Evolutionary conservation across 2,888 invertebrate genomes (phyloP).

Genomic region (Eledone cirrhosa): DNA sequence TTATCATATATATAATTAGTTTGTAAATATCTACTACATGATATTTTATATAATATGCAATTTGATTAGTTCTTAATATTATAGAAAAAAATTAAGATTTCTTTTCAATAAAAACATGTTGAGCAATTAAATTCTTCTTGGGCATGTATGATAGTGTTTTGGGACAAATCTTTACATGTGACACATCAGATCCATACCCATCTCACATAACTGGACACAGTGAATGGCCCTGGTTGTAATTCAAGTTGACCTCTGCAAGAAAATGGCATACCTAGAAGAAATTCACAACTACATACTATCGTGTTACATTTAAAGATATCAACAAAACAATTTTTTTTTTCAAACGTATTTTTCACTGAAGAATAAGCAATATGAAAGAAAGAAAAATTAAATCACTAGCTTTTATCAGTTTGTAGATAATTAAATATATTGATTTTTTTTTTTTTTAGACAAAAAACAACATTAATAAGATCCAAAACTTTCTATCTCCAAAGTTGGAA

Average conservation of each 20-base stretch:
- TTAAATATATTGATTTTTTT: slow-evolving; percentile 25
- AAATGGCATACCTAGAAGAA: slow-evolving; percentile 12
- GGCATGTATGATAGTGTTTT: too few species aligned
- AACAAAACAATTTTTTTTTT: too few species aligned
- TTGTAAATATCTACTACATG: too few species aligned
- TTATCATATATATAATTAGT: too few species aligned
- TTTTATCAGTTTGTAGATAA: background rate
- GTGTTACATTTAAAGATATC: too few species aligned
- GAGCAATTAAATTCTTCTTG: too few species aligned
- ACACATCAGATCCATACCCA: slow-evolving; percentile 50
- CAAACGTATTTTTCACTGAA: too few species aligned
- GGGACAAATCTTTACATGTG: background rate
- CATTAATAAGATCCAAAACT: background rate
- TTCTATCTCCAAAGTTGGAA: background rate
- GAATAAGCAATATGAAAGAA: background rate
- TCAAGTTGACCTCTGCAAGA: slow-evolving; percentile 54
- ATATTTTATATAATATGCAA: too few species aligned
- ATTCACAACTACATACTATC: background rate
- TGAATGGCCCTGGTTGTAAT: slow-evolving; percentile 57
- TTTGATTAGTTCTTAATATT: too few species aligned
- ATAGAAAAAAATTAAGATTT: too few species aligned
- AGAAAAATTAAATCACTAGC: background rate
- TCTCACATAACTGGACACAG: slow-evolving; percentile 62
- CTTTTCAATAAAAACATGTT: too few species aligned
- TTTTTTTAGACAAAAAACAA: slow-evolving; percentile 26